phyloP scores from a whole-genome alignment of 2,888 invertebrate species.

The Adineta ricciae region DNA sequence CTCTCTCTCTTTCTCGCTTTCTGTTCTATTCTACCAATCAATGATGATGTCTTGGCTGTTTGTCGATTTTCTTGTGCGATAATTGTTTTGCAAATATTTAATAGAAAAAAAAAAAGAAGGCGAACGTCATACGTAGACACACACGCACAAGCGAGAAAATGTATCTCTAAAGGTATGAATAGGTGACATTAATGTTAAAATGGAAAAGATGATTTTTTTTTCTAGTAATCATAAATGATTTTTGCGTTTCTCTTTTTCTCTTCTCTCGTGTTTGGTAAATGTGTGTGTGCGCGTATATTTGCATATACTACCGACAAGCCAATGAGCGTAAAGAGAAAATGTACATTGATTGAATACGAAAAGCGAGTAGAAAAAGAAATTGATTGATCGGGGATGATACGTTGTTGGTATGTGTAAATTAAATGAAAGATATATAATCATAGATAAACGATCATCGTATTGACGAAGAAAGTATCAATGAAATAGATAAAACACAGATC shows the following conservation, averaged over 20 bases:
- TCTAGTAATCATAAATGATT: not conserved
- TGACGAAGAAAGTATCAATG: not conserved
- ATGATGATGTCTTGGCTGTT: not conserved
- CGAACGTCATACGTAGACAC: not conserved
- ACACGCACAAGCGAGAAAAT: not conserved
- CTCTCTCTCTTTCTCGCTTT: not conserved
- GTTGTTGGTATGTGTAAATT: not conserved
- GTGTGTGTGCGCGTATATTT: not conserved
- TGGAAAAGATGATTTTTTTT: not conserved
- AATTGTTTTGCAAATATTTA: constrained; percentile 15
- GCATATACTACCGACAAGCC: not conserved
- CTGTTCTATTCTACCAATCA: not conserved
- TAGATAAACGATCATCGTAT: constrained; percentile 9
- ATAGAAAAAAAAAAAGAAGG: not conserved
- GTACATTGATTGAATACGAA: not conserved
- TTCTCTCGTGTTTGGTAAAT: not conserved
- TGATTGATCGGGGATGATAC: not conserved
- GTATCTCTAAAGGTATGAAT: not conserved
- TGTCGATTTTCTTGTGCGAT: constrained; percentile 1
- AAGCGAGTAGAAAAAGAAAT: not conserved
- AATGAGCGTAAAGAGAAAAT: not conserved
- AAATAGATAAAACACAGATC: not conserved
- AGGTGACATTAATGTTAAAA: not conserved
- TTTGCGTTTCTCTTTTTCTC: not conserved
- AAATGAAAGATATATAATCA: constrained; percentile 3